These are phyloP conservation scores for Pseudorectes ferrugineus DNA, from an alignment of 2,113 vertebrate genomes.

Conservation along the genomic window DNA sequence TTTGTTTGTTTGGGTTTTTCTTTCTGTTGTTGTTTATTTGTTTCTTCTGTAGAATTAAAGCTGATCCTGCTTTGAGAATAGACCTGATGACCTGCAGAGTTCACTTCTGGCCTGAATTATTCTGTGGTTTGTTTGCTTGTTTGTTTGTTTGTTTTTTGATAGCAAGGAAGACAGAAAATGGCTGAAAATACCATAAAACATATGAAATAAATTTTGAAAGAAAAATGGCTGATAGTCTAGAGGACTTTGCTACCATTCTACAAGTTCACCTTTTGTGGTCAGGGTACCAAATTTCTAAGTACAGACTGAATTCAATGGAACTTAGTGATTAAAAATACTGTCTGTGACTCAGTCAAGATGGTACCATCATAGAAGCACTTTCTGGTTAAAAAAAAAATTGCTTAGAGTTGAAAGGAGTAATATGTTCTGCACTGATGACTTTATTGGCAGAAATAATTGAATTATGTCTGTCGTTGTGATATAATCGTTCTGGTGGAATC, in stretches of 20 bases:
- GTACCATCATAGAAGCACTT: neutral
- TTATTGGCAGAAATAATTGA: slow-evolving; percentile 45
- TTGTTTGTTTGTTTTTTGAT: neutral
- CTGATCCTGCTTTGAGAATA: neutral
- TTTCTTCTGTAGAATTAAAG: neutral
- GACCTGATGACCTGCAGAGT: neutral
- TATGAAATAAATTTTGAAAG: neutral
- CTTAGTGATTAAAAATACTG: neutral
- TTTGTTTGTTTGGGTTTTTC: neutral
- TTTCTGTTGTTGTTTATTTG: neutral
- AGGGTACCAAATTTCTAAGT: neutral
- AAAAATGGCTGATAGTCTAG: neutral
- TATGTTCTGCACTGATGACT: neutral
- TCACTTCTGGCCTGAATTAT: neutral
- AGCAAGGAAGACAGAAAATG: neutral
- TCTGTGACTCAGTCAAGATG: neutral
- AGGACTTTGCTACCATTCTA: neutral
- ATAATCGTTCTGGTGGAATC: slow-evolving; percentile 7
- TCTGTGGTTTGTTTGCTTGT: neutral
- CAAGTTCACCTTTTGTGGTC: neutral
- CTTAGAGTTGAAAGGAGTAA: neutral
- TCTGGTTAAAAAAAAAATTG: neutral
- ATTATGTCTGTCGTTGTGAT: slow-evolving; percentile 26
- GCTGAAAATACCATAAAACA: neutral
- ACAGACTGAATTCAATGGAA: neutral